A percentile compares a stretch with the other conserved stretches of the same genome.
phyloP scores from a whole-genome alignment of 2,113 vertebrate genomes.

The Gymnarchus niloticus region DNA sequence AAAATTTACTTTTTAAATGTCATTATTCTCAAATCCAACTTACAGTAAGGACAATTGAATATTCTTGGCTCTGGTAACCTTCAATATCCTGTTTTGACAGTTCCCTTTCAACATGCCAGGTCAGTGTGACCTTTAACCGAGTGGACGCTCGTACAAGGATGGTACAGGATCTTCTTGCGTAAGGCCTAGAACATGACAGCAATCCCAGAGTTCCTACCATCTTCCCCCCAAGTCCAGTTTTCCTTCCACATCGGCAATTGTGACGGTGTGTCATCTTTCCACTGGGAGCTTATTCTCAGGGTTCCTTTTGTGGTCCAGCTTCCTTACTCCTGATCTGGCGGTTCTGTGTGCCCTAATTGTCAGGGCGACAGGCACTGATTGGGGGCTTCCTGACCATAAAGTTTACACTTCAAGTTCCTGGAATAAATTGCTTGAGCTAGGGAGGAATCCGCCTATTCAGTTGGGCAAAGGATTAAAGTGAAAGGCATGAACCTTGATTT shows the following conservation, averaged over 20 bases:
- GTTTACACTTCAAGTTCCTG: neutral
- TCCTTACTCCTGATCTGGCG: neutral
- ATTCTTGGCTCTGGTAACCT: neutral
- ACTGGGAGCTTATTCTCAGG: neutral
- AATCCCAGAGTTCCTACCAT: too few species aligned
- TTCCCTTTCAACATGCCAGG: too few species aligned
- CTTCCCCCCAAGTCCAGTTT: too few species aligned
- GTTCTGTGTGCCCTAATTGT: neutral
- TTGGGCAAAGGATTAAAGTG: too few species aligned
- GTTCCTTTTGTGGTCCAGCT: neutral
- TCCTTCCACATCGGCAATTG: neutral
- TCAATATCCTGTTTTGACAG: neutral
- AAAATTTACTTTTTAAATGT: neutral
- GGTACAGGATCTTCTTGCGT: too few species aligned
- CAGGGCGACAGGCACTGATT: neutral
- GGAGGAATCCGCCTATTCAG: too few species aligned
- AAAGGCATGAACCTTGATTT: neutral
- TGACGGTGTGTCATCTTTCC: neutral
- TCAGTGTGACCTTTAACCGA: too few species aligned
- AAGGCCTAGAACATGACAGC: too few species aligned
- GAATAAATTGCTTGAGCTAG: too few species aligned
- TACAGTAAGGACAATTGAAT: neutral
- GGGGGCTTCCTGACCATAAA: neutral
- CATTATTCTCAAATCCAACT: neutral
- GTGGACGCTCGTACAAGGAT: too few species aligned